Evolutionary conservation across 2,113 vertebrate genomes (phyloP).

Genomic region (Diglossa brunneiventris): DNA sequence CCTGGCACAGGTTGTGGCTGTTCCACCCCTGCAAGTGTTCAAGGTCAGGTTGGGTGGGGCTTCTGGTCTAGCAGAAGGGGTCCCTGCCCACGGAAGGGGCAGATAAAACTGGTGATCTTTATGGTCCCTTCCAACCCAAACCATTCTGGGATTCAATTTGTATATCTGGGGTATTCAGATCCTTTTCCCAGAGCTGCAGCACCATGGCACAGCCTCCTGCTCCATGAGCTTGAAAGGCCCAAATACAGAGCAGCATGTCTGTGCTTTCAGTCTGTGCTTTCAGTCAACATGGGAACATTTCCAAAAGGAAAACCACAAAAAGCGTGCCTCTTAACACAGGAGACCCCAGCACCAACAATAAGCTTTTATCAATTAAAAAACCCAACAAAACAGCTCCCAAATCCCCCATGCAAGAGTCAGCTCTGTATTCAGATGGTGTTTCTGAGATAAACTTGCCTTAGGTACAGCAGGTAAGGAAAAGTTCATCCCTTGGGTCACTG

Average conservation of each 20-base stretch:
- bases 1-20: background rate
- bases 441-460: background rate
- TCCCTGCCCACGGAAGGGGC: background rate
- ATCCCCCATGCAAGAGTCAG: background rate
- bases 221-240: background rate
- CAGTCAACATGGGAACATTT: background rate
- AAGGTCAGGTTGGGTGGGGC: background rate
- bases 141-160: background rate
- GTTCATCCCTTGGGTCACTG: background rate
- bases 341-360: background rate
- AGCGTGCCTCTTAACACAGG: background rate
- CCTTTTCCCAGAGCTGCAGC: background rate
- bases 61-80: background rate
- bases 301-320: conserved; percentile 33
- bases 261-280: background rate
- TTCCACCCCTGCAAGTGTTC: background rate
- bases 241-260: background rate
- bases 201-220: background rate
- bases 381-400: background rate
- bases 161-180: background rate
- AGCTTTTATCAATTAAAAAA: background rate
- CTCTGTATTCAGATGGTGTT: background rate
- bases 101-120: background rate
- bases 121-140: background rate
- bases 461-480: background rate